Evolutionary conservation across 2,888 invertebrate species (phyloP).

Genomic region (Drepana falcataria): DNA sequence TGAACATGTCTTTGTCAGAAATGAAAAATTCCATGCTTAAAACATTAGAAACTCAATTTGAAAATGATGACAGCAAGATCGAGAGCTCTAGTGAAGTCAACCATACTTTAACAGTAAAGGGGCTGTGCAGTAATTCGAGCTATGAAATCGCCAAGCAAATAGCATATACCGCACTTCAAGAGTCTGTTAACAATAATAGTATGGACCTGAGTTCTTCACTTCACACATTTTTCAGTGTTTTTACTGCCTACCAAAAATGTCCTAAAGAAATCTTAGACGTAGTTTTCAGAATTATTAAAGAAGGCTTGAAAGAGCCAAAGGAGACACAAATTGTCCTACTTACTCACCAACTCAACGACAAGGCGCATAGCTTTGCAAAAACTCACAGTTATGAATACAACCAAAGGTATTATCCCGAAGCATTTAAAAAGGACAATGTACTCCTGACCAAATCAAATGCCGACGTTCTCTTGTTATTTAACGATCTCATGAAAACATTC

Average conservation of each 20-base stretch:
- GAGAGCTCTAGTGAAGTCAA: slow-evolving; percentile 17
- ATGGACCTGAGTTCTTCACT: slow-evolving; percentile 11
- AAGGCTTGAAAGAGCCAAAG: slow-evolving; percentile 17
- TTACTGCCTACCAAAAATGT: slow-evolving; percentile 49
- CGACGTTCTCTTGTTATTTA: slow-evolving; percentile 67
- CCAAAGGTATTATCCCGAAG: slow-evolving; percentile 52
- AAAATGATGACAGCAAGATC: slow-evolving; percentile 16
- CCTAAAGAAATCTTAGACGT: slow-evolving; percentile 27
- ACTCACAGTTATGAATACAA: slow-evolving; percentile 20
- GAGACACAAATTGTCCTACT: slow-evolving; percentile 14
- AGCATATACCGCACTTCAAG: slow-evolving; percentile 52
- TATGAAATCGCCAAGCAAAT: slow-evolving; percentile 78
- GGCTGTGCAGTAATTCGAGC: slow-evolving; percentile 71
- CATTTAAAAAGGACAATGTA: slow-evolving; percentile 21
- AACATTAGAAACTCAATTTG: slow-evolving; percentile 35
- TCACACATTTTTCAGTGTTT: slow-evolving; percentile 34
- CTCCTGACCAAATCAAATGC: slow-evolving; percentile 43
- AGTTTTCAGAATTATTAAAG: slow-evolving; percentile 32
- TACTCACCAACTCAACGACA: slow-evolving; percentile 31
- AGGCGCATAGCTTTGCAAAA: slow-evolving; percentile 18
- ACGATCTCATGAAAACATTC: slow-evolving; percentile 39
- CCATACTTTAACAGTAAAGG: slow-evolving; percentile 58
- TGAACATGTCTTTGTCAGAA: slow-evolving; percentile 62
- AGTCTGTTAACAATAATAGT: slow-evolving; percentile 17
- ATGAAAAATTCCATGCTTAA: slow-evolving; percentile 70